Conservation (phyloP, 1,140 invertebrate genomes). For the Drosophila tropicalis region DNA sequence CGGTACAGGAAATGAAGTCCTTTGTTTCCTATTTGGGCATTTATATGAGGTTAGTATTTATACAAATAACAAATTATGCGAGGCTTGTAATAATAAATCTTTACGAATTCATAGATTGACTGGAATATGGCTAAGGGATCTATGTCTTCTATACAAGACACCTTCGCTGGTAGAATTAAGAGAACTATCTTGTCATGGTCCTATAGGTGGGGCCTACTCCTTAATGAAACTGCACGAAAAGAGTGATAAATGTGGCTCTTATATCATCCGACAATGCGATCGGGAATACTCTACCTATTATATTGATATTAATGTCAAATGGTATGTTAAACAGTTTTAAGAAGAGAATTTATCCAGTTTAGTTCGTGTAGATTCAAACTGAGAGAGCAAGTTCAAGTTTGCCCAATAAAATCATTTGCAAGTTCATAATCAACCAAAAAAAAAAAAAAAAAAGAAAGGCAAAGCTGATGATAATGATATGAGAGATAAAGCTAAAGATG, state of each 20-base stretch:
- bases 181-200: constrained; percentile 92
- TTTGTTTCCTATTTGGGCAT: constrained; percentile 94
- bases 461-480: too few species aligned
- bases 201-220: constrained; percentile 92
- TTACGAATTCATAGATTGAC: constrained; percentile 85
- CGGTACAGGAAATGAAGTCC: constrained; percentile 84
- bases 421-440: too few species aligned
- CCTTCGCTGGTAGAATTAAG: constrained; percentile 90
- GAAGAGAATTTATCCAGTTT: too few species aligned
- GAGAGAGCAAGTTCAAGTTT: too few species aligned
- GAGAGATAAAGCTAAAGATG: too few species aligned
- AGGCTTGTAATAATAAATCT: background rate
- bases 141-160: constrained; percentile 91
- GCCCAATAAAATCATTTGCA: too few species aligned
- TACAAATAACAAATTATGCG: background rate
- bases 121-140: constrained; percentile 94
- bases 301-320: constrained; percentile 90
- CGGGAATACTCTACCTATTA: constrained; percentile 90
- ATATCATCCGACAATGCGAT: constrained; percentile 92
- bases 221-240: constrained; percentile 92
- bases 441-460: too few species aligned
- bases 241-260: constrained; percentile 89
- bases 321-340: constrained; percentile 41
- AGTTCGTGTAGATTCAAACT: too few species aligned
- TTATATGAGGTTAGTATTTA: constrained; percentile 87